phyloP scores from a whole-genome alignment of 2,797 vertebrate genomes.

The Lates japonicus region DNA sequence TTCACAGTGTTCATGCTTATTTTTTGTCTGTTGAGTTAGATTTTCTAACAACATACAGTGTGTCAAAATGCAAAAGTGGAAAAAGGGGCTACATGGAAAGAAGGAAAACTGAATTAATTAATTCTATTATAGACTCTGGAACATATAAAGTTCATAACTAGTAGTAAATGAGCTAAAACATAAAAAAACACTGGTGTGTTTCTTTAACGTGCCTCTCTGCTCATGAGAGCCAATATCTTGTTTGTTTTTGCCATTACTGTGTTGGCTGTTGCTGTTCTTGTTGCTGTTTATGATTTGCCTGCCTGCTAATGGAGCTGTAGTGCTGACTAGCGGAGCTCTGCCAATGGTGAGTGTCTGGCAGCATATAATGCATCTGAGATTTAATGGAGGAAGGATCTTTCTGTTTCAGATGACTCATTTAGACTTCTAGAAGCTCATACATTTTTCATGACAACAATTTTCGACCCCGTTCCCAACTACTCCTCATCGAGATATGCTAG shows the following conservation, averaged over 20 bases:
- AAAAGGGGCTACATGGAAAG: not conserved
- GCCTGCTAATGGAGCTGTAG: slow-evolving; percentile 61
- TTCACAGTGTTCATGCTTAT: not conserved
- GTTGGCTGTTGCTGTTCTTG: slow-evolving; percentile 20
- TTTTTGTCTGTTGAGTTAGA: not conserved
- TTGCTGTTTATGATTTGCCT: slow-evolving; percentile 40
- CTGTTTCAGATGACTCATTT: slow-evolving; percentile 58
- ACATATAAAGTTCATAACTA: not conserved
- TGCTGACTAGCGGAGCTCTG: slow-evolving; percentile 54
- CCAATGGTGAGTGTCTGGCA: slow-evolving; percentile 27
- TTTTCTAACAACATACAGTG: not conserved
- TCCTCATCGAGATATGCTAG: slow-evolving; percentile 18
- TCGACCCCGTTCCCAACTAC: not conserved
- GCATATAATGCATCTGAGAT: slow-evolving; percentile 53
- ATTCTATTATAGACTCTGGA: not conserved
- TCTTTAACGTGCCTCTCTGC: slow-evolving; percentile 3
- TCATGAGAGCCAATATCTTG: not conserved
- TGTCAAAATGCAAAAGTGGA: not conserved
- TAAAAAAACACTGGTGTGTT: not conserved
- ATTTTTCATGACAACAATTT: slow-evolving; percentile 61
- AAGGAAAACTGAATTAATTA: not conserved
- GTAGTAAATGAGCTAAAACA: slow-evolving; percentile 3
- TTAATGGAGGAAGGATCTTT: slow-evolving; percentile 57
- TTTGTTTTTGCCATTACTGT: slow-evolving; percentile 18
- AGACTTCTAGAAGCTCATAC: slow-evolving; percentile 40